These are phyloP conservation scores for Caenorhabditis angaria DNA, from an alignment of 2,888 invertebrate genomes.

Conservation along the genomic window DNA sequence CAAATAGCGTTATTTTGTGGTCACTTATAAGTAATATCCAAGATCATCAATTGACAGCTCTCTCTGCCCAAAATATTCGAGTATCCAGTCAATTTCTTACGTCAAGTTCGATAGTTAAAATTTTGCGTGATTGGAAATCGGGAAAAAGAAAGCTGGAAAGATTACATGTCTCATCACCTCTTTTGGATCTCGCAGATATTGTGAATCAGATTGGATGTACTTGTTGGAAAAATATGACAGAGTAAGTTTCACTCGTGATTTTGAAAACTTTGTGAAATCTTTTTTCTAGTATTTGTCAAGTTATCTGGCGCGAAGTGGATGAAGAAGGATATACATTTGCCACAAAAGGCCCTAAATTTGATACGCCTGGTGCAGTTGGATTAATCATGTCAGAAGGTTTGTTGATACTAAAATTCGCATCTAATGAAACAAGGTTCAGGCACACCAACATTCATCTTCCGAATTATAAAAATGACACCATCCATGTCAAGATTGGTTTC, in stretches of 20 bases:
- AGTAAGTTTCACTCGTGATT: constrained; percentile 14
- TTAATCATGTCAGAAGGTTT: constrained; percentile 11
- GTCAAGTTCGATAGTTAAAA: constrained; percentile 13
- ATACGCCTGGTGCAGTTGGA: constrained; percentile 35
- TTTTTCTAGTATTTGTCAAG: constrained; percentile 35
- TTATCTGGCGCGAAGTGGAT: constrained; percentile 41
- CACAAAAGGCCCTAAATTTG: constrained; percentile 25
- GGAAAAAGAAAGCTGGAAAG: constrained; percentile 26
- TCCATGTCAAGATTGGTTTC: constrained; percentile 25
- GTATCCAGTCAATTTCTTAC: constrained; percentile 30
- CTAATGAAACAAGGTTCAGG: constrained; percentile 17
- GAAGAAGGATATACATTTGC: constrained; percentile 40
- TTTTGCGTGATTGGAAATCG: constrained; percentile 33
- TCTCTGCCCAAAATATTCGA: constrained; percentile 33
- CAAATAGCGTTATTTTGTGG: constrained; percentile 37
- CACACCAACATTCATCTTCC: constrained; percentile 33
- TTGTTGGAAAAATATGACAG: constrained; percentile 41
- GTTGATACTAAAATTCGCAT: background rate
- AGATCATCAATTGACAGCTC: constrained; percentile 22
- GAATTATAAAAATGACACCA: constrained; percentile 36
- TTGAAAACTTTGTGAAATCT: background rate
- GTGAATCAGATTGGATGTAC: constrained; percentile 23
- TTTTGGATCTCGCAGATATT: constrained; percentile 23
- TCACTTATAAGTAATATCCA: constrained; percentile 33
- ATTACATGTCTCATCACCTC: constrained; percentile 36